phyloP scores from a whole-genome alignment of 2,797 vertebrate genomes.

The Gymnodraco acuticeps region DNA sequence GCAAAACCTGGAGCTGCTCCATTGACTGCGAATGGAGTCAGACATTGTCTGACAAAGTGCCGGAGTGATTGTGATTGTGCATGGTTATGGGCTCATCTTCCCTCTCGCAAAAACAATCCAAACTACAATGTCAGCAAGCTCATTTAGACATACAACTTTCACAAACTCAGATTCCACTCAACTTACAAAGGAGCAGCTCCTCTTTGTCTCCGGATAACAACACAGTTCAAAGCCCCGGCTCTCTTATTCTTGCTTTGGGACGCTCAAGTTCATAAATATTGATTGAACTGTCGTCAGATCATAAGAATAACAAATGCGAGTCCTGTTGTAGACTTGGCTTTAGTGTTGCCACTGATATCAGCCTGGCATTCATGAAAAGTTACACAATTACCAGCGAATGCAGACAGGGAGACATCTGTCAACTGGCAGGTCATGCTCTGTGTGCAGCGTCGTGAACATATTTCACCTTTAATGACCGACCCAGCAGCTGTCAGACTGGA shows the following conservation, averaged over 20 bases:
- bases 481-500: slow-evolving; percentile 60
- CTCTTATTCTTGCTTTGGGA: slow-evolving; percentile 37
- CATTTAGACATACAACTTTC: slow-evolving; percentile 36
- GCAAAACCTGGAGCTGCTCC: slow-evolving; percentile 58
- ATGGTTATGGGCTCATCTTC: slow-evolving; percentile 45
- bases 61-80: slow-evolving; percentile 39
- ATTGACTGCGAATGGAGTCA: slow-evolving; percentile 59
- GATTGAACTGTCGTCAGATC: slow-evolving; percentile 52
- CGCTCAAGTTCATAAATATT: slow-evolving; percentile 56
- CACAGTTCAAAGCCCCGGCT: slow-evolving; percentile 23
- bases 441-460: slow-evolving; percentile 33
- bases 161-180: slow-evolving; percentile 31
- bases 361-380: slow-evolving; percentile 46
- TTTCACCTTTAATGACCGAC: slow-evolving; percentile 65
- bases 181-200: slow-evolving; percentile 29
- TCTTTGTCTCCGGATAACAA: slow-evolving; percentile 29
- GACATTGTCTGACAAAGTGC: slow-evolving; percentile 55
- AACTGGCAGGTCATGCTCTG: slow-evolving; percentile 45
- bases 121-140: slow-evolving; percentile 51
- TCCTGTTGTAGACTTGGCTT: slow-evolving; percentile 36
- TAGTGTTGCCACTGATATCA: slow-evolving; percentile 30
- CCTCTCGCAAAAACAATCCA: slow-evolving; percentile 42
- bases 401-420: slow-evolving; percentile 50
- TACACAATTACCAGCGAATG: slow-evolving; percentile 41
- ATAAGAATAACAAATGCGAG: slow-evolving; percentile 58